Conservation (phyloP, 1,140 invertebrate genomes). For the Mizuhopecten yessoensis region DNA sequence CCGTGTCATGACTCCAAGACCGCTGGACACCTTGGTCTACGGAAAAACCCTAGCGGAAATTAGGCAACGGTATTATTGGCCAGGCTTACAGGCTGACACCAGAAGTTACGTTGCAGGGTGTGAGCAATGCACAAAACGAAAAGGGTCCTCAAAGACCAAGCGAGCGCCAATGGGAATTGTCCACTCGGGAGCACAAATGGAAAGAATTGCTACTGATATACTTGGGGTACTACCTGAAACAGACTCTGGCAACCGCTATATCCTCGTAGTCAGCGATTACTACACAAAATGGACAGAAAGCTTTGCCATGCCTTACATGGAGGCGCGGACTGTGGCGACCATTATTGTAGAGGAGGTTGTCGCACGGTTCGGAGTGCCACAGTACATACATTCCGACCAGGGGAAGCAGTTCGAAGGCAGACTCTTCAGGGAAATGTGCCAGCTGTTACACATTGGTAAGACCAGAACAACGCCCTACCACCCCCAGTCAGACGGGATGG, state of each 20-base stretch:
- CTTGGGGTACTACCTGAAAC: constrained; percentile 52
- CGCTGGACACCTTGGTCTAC: no score
- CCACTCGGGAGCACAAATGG: constrained; percentile 45
- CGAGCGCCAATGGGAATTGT: constrained; percentile 45
- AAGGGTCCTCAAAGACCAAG: constrained; percentile 51
- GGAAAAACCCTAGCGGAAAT: no score
- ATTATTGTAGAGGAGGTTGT: constrained; percentile 57
- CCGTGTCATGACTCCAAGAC: no score
- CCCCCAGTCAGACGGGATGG: constrained; percentile 65
- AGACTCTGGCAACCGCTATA: constrained; percentile 56
- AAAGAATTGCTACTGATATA: constrained; percentile 62
- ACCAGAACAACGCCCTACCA: constrained; percentile 56
- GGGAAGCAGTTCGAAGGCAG: constrained; percentile 60
- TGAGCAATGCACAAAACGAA: constrained; percentile 52
- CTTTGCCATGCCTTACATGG: constrained; percentile 55
- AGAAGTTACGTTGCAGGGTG: constrained; percentile 12
- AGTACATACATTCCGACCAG: constrained; percentile 56
- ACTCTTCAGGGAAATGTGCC: no score
- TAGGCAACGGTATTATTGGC: not conserved
- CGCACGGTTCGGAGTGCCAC: constrained; percentile 49
- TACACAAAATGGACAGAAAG: constrained; percentile 64
- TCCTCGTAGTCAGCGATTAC: constrained; percentile 60
- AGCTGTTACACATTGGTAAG: no score
- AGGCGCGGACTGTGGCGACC: constrained; percentile 43
- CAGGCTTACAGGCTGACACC: not conserved